phyloP scores from a whole-genome alignment of 2,113 vertebrate genomes.

The Eulemur rufifrons region DNA sequence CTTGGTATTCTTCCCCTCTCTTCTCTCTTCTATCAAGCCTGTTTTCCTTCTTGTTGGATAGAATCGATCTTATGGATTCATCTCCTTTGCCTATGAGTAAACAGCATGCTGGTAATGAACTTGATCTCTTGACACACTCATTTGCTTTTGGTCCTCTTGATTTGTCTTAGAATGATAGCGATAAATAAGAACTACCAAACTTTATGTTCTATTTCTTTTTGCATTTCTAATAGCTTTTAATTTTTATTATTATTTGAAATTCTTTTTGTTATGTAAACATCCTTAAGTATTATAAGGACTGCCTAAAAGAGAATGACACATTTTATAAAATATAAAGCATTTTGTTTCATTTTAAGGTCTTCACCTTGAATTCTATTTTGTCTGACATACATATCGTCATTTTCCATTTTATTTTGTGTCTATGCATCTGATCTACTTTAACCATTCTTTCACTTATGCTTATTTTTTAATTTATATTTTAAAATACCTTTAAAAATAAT shows the following conservation, averaged over 20 bases:
- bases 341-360: neutral
- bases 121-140: neutral
- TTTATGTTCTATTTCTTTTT: slow-evolving; percentile 25
- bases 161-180: slow-evolving; percentile 3
- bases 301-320: neutral
- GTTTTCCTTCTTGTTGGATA: neutral
- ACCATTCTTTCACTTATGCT: neutral
- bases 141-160: slow-evolving; percentile 26
- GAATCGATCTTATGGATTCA: slow-evolving; percentile 18
- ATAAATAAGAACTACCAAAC: neutral
- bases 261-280: neutral
- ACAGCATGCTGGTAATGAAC: slow-evolving; percentile 22
- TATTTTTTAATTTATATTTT: neutral
- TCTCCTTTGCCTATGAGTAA: neutral
- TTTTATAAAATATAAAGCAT: neutral
- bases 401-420: slow-evolving; percentile 9
- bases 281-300: neutral
- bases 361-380: neutral
- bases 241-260: slow-evolving; percentile 3
- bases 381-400: neutral
- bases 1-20: neutral
- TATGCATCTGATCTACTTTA: neutral
- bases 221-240: slow-evolving; percentile 11
- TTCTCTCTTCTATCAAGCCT: neutral
- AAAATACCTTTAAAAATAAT: neutral